Base-by-base conservation (phyloP, 2,113 vertebrate species). In the Protobothrops mucrosquamatus region DNA sequence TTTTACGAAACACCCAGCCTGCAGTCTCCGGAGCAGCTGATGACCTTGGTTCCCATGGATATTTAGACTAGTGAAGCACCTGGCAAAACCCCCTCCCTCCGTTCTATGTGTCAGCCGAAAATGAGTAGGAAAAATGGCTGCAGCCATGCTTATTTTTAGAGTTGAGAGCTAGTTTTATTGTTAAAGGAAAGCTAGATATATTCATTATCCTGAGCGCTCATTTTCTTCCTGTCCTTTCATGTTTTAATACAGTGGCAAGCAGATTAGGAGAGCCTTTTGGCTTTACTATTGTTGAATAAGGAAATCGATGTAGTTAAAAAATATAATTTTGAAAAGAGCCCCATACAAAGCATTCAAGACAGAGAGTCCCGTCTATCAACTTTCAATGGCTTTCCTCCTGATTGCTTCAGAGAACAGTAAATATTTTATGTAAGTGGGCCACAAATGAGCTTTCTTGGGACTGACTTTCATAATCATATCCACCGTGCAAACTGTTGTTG, bases 271-370 rank as follows among this genome's bases (percentile, higher is more conserved):
- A 48, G n/a, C 51, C 88, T 23, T 6, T 0, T 0, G 11, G 61
- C 59, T 59, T 18, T 51, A 6, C 46, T 91, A 2, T 89, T 94
- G 69, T 92, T 69, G 61, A 94, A 89, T 23, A 90, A 91, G 90
- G 8, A 91, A 26, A 57, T 85, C 24, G 88, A 88, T 26, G 39
- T 6, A 34, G 69, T 18, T 61, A 56, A 88, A 20, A 57, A 5
- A 18, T n/a, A 34, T 8, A 39, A 9, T 85, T 94, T 90, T 56
- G 20, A 88, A 26, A 29, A 88, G 88, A 91, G n/a, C 22, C 89
- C 64, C 92, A 93, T 87, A 87, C 26, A 59, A 91, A 89, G 64
- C 2, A 0, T 54, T 56, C 87, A n/a, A 57, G 55, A 54, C 11
- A 88, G 23, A 18, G 11, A 26, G n/a, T 34, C 24, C 9, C 55